Evolutionary conservation across 1,140 invertebrate species (phyloP).

Genomic region (Neodiprion lecontei): DNA sequence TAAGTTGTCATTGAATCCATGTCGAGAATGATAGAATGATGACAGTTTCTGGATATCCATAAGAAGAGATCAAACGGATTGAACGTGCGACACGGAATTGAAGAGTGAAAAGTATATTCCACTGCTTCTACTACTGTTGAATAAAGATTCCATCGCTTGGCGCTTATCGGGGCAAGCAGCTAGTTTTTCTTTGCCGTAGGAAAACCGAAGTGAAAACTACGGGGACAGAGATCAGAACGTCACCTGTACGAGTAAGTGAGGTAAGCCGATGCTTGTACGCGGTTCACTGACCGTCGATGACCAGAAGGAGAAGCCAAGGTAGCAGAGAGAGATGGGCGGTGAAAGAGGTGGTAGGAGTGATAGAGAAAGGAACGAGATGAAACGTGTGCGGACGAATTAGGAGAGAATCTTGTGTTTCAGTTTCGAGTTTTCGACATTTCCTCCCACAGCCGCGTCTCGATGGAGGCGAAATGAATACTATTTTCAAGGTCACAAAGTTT

Average conservation of each 20-base stretch:
- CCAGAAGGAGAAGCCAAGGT: constrained; percentile 31
- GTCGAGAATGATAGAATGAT: too few relatives aligned
- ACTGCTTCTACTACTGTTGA: background rate
- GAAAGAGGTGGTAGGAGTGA: background rate
- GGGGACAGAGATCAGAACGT: background rate
- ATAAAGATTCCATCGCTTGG: background rate
- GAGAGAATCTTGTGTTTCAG: background rate
- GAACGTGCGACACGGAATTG: too few relatives aligned
- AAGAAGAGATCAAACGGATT: too few relatives aligned
- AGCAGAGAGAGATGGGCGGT: background rate
- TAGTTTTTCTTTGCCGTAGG: background rate
- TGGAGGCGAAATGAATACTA: too few relatives aligned
- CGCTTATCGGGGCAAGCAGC: background rate
- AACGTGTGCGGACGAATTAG: background rate
- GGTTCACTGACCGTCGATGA: constrained; percentile 45
- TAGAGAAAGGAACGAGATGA: too few relatives aligned
- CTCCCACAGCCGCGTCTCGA: too few relatives aligned
- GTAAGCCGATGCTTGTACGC: constrained; percentile 6
- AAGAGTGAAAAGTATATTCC: background rate
- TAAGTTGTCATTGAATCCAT: too few relatives aligned
- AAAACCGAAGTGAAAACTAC: constrained; percentile 11
- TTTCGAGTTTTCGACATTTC: too few relatives aligned
- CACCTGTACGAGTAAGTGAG: constrained; percentile 10
- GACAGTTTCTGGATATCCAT: too few relatives aligned
- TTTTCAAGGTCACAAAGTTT: too few relatives aligned